Evolutionary conservation across 1,140 invertebrate genomes (phyloP).

Genomic region (Sarcophaga bullata): DNA sequence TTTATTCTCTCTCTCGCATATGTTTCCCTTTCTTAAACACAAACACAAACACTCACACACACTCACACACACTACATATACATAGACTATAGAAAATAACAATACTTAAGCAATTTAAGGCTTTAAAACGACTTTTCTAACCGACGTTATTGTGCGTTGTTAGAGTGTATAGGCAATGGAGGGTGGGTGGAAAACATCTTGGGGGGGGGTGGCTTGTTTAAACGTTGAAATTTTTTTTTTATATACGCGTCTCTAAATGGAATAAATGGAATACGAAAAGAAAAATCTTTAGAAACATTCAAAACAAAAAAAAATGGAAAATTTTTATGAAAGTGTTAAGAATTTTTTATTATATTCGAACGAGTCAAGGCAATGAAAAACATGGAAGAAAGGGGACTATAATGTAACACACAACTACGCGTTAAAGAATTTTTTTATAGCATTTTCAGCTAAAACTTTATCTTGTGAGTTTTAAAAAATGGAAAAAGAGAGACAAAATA

Average conservation of each 20-base stretch:
- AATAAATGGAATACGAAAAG: background rate
- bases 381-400: background rate
- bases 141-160: background rate
- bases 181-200: background rate
- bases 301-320: background rate
- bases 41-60: background rate
- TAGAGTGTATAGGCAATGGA: no score
- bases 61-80: background rate
- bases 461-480: no score
- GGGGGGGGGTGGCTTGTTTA: background rate
- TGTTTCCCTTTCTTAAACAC: background rate
- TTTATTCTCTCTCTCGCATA: no score
- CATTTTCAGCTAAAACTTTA: background rate
- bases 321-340: constrained; percentile 15
- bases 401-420: background rate
- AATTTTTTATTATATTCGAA: background rate
- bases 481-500: no score
- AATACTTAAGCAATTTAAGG: background rate
- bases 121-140: background rate
- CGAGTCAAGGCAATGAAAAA: background rate
- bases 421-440: background rate
- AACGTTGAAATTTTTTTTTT: background rate
- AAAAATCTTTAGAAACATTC: background rate
- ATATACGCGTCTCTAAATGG: background rate
- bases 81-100: background rate